Conservation (phyloP, 2,797 vertebrate species). For the Lepus oiostolus region DNA sequence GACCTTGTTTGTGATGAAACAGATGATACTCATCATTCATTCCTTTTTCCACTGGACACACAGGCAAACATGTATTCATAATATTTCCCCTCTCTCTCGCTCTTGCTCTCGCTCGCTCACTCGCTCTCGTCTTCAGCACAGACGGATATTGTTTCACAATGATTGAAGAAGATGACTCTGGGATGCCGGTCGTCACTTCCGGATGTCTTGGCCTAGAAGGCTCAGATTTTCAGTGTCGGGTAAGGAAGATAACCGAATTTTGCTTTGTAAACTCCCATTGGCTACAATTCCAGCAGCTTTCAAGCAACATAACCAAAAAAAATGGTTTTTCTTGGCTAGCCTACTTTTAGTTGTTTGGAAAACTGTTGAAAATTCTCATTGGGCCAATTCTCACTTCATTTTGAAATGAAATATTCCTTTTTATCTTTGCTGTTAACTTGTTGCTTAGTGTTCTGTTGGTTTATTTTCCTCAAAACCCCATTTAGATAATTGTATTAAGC, state of each 20-base stretch:
- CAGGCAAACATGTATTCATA: too few relatives aligned
- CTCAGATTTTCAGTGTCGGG: slow-evolving; percentile 98
- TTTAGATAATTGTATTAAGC: slow-evolving; percentile 52
- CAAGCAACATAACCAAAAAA: background rate
- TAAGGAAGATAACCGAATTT: slow-evolving; percentile 85
- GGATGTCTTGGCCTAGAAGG: slow-evolving; percentile 95
- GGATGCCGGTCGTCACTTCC: slow-evolving; percentile 92
- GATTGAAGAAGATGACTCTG: slow-evolving; percentile 95
- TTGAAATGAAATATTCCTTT: slow-evolving; percentile 33
- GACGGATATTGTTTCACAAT: slow-evolving; percentile 98
- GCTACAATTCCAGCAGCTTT: background rate
- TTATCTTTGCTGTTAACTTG: slow-evolving; percentile 30
- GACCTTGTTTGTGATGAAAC: background rate
- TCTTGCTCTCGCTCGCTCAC: background rate
- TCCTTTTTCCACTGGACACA: background rate
- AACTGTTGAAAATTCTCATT: slow-evolving; percentile 40
- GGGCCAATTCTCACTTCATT: background rate
- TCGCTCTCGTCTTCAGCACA: slow-evolving; percentile 91
- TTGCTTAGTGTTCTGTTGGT: slow-evolving; percentile 26
- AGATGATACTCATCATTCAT: background rate
- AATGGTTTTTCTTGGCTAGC: background rate
- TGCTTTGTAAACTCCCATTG: background rate
- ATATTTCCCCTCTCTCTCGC: accelerated
- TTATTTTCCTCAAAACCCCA: background rate
- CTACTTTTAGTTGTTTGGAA: background rate